Conservation (phyloP, 2,797 vertebrate genomes). For the Microctenopoma lineatum region DNA sequence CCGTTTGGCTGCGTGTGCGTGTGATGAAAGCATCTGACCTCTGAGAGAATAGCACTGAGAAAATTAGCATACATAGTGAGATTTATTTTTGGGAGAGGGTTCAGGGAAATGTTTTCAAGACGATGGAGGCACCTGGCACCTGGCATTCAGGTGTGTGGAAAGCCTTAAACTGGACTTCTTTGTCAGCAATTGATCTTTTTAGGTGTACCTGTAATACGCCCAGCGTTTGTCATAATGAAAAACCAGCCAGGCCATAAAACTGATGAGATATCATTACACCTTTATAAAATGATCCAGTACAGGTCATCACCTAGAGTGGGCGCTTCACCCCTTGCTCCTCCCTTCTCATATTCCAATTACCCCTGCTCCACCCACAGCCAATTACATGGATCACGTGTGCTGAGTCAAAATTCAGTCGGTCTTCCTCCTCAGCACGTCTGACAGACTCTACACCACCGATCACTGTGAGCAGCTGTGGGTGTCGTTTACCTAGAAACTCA, state of each 20-base stretch:
- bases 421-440: too few species aligned
- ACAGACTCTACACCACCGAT: too few species aligned
- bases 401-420: too few species aligned
- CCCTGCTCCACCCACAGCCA: too few species aligned
- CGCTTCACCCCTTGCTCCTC: too few species aligned
- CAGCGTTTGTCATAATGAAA: neutral
- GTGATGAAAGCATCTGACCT: conserved; percentile 63
- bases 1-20: neutral
- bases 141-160: neutral
- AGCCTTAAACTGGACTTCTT: neutral
- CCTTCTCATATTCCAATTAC: too few species aligned
- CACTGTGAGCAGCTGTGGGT: too few species aligned
- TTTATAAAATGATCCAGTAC: neutral
- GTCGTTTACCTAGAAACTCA: neutral
- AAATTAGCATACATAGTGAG: conserved; percentile 81
- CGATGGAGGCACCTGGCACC: conserved; percentile 17
- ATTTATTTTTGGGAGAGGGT: conserved; percentile 46
- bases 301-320: neutral
- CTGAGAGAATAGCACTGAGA: conserved; percentile 66
- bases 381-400: too few species aligned
- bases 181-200: neutral
- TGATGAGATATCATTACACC: neutral
- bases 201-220: neutral
- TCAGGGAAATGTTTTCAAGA: conserved; percentile 31
- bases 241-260: neutral